Evolutionary conservation across 2,113 vertebrate genomes (phyloP), one percentile per base, ranked within the genome.

Genomic region (Meriones unguiculatus): DNA sequence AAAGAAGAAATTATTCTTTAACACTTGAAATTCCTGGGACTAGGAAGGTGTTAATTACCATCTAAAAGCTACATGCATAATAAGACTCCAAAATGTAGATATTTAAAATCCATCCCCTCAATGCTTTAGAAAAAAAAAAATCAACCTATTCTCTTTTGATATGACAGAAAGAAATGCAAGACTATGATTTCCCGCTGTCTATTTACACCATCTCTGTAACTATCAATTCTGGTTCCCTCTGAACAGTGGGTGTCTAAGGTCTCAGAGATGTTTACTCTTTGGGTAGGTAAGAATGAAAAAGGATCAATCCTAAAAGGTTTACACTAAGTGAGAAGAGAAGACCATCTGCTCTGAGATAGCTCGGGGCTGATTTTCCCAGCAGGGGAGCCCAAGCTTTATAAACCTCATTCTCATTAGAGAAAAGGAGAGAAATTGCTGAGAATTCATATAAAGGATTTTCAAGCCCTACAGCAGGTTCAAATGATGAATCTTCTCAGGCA

Each of bases 241-340:
- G 65, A 97, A 91, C 59, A 87, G 50, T 89, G 88, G 30, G 90
- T 82, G 50, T 95, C 76, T 89, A 93, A 87, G 67, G 69, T 96
- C 86, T 97, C 95, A 91, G 64, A 95, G 87, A 92, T 62, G 96
- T 94, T 97, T 95, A 96, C 91, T 96, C 78, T 52, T 97, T 88
- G 90, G 82, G 75, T 28, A 95, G 65, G 80, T 72, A 98, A 76
- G 97, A 91, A 96, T 96, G 52, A 95, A 97, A 96, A 75, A 46
- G n/a, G 87, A 96, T 98, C 94, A 98, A 62, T 77, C 91, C 46
- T 50, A 97, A 94, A 98, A 95, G 93, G 90, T 69, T 89, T 97
- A 95, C 3, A 93, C 24, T 64, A 95, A 85, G 15, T 24, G 91
- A 84, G 93, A 89, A 96, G 97, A 97, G 64, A 89, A 89, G 50